phyloP scores from a whole-genome alignment of 2,113 vertebrate species.

The Natator depressus region DNA sequence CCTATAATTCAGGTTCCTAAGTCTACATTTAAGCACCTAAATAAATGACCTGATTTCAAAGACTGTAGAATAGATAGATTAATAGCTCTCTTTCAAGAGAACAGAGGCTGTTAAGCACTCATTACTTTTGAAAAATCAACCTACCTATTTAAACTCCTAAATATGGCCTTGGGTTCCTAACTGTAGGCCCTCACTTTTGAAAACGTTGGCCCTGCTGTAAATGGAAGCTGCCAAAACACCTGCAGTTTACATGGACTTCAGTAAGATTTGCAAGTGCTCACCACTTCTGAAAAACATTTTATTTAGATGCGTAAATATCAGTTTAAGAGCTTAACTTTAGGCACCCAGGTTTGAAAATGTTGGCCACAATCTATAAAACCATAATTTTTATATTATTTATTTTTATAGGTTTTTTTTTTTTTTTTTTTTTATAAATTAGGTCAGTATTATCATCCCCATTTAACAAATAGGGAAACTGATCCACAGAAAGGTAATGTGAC shows the following conservation, averaged over 20 bases:
- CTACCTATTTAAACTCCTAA: neutral
- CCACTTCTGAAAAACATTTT: neutral
- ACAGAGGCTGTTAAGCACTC: neutral
- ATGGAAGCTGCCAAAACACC: neutral
- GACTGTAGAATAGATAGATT: neutral
- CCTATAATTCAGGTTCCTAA: neutral
- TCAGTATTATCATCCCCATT: neutral
- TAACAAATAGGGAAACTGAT: neutral
- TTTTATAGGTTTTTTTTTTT: too few species aligned
- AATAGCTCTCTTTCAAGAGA: too few species aligned
- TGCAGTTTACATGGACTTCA: neutral
- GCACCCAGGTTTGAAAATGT: neutral
- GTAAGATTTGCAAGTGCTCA: neutral
- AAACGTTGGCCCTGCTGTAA: neutral
- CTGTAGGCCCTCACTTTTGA: neutral
- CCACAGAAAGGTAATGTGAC: neutral
- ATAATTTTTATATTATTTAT: too few species aligned
- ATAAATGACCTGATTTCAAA: neutral
- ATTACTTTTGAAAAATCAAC: neutral
- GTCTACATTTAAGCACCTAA: neutral
- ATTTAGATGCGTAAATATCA: neutral
- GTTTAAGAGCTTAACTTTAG: neutral
- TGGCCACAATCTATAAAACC: neutral
- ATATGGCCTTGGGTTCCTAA: neutral
- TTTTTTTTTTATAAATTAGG: neutral